Percentiles rank a stretch among this genome's conserved stretches.
phyloP scores from a whole-genome alignment of 2,888 invertebrate genomes.

The Amphimallon solstitiale region DNA sequence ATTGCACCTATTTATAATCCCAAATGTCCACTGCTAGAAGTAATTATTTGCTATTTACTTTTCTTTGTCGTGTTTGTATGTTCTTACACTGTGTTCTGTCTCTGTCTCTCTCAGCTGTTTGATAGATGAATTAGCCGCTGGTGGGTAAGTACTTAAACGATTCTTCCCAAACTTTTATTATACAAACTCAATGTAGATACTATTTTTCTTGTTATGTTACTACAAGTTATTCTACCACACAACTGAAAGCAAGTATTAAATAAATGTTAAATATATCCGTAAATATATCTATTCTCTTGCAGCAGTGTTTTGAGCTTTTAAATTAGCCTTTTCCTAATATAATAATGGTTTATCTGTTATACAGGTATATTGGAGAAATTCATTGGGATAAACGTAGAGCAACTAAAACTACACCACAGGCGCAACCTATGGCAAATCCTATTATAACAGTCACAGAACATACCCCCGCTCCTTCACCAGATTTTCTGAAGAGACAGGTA shows the following conservation, averaged over 20 bases:
- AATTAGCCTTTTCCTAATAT: neutral
- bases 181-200: neutral
- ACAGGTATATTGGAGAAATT: conserved; percentile 78
- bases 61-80: conserved; percentile 54
- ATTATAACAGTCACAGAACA: conserved; percentile 98
- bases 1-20: conserved; percentile 10
- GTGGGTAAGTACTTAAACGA: conserved; percentile 74
- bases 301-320: no score
- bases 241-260: no score
- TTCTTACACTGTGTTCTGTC: conserved; percentile 60
- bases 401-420: conserved; percentile 64
- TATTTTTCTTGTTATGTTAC: neutral
- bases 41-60: conserved; percentile 23
- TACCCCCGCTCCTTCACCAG: conserved; percentile 91
- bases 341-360: conserved; percentile 25
- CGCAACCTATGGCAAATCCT: conserved; percentile 84
- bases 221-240: no score
- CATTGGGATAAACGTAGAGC: conserved; percentile 72
- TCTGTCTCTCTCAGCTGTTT: conserved; percentile 77
- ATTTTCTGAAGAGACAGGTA: conserved; percentile 83
- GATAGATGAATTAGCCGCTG: conserved; percentile 83
- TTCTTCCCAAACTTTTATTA: conserved; percentile 15
- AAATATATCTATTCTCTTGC: no score
- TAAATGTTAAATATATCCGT: no score
- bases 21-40: conserved; percentile 16